Conservation (phyloP, 1,140 invertebrate genomes). For the Araneus ventricosus region DNA sequence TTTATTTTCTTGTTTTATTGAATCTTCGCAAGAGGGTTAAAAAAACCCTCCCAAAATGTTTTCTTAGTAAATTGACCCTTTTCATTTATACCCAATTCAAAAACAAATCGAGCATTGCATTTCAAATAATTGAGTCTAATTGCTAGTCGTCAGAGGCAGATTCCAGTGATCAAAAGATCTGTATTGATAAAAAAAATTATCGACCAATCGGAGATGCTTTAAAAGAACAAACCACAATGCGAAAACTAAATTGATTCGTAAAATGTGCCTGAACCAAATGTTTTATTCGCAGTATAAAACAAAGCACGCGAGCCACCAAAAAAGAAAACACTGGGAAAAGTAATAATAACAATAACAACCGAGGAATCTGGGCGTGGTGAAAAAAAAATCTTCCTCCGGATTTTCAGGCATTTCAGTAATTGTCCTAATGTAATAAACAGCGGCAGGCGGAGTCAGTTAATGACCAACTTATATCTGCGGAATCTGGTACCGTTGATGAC, state of each 20-base stretch:
- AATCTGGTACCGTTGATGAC: constrained; percentile 73
- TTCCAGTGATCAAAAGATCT: constrained; percentile 47
- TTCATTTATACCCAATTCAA: constrained; percentile 49
- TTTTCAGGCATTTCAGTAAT: constrained; percentile 73
- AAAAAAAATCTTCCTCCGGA: constrained; percentile 59
- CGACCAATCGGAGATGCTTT: constrained; percentile 47
- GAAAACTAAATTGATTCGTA: constrained; percentile 72
- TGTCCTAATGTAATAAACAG: constrained; percentile 75
- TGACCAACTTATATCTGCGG: constrained; percentile 75
- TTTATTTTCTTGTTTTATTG: constrained; percentile 19
- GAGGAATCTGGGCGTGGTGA: constrained; percentile 51
- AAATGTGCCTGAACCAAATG: constrained; percentile 73
- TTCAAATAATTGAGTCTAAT: constrained; percentile 75
- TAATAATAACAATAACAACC: constrained; percentile 73
- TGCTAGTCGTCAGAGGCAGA: constrained; percentile 72
- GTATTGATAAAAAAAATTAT: constrained; percentile 55
- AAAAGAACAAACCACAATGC: constrained; percentile 75
- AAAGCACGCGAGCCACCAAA: constrained; percentile 42
- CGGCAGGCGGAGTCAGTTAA: constrained; percentile 65
- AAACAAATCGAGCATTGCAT: constrained; percentile 74
- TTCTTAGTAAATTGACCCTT: constrained; percentile 57
- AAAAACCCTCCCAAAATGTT: background rate
- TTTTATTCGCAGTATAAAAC: constrained; percentile 74
- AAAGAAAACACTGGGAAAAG: constrained; percentile 46
- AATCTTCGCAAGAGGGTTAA: background rate